Conservation (phyloP, 2,113 vertebrate genomes). For the Agelaius phoeniceus region DNA sequence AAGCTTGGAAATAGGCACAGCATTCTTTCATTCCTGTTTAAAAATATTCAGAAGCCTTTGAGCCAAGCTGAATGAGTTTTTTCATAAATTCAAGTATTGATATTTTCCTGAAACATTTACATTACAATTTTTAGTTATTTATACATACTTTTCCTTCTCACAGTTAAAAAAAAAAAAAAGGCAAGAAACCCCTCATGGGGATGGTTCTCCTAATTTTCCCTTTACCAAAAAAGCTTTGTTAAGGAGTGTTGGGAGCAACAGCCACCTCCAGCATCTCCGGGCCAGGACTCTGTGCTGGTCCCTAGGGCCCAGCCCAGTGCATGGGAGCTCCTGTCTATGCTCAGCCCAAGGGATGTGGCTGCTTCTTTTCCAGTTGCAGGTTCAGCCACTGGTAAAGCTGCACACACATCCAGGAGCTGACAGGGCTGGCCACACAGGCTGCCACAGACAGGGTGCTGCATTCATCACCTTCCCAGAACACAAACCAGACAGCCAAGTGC, state of each 20-base stretch:
- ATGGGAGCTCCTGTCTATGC: fast-evolving
- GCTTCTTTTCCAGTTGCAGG: fast-evolving
- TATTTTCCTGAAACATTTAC: neutral
- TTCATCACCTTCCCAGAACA: neutral
- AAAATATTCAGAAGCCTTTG: constrained; percentile 27
- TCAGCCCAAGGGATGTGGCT: fast-evolving
- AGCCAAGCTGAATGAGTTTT: neutral
- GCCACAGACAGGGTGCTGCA: neutral
- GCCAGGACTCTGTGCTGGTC: neutral
- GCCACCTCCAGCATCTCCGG: neutral
- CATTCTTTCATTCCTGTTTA: neutral
- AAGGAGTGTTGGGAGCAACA: neutral
- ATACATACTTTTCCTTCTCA: neutral
- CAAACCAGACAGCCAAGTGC: neutral
- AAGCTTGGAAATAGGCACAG: neutral
- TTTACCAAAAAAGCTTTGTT: neutral
- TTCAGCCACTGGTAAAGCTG: neutral
- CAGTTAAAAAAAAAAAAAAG: neutral
- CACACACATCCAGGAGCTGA: fast-evolving
- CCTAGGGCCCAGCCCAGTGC: fast-evolving
- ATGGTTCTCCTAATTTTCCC: neutral
- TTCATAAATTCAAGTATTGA: constrained; percentile 21
- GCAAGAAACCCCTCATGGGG: neutral
- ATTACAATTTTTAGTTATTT: neutral
- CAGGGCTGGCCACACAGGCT: fast-evolving